Percentiles rank a stretch among this genome's conserved stretches.
phyloP scores from a whole-genome alignment of 2,113 vertebrate genomes.

The Gulo gulo region DNA sequence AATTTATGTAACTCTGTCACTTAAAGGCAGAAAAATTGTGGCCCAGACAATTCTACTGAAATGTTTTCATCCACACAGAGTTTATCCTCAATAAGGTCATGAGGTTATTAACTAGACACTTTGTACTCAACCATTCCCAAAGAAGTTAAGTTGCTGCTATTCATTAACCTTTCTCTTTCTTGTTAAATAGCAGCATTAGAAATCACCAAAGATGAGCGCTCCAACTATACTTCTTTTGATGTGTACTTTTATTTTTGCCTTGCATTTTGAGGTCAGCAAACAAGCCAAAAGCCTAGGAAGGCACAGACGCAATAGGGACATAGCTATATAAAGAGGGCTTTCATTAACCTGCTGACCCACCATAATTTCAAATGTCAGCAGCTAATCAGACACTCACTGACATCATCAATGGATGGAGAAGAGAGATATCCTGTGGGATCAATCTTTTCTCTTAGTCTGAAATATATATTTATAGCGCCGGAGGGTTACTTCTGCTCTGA shows the following conservation, averaged over 20 bases:
- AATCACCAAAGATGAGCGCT: constrained; percentile 68
- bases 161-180: constrained; percentile 66
- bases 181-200: constrained; percentile 76
- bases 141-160: constrained; percentile 50
- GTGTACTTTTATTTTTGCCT: constrained; percentile 71
- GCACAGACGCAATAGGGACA: constrained; percentile 59
- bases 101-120: constrained; percentile 42
- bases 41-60: constrained; percentile 59
- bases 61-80: constrained; percentile 56
- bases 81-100: constrained; percentile 56
- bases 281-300: constrained; percentile 68
- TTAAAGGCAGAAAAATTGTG: constrained; percentile 61
- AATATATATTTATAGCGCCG: constrained; percentile 60
- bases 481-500: constrained; percentile 56
- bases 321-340: constrained; percentile 80
- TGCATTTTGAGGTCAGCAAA: constrained; percentile 74
- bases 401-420: constrained; percentile 82
- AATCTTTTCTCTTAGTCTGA: constrained; percentile 80
- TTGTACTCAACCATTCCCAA: background rate
- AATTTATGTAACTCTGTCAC: constrained; percentile 32
- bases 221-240: constrained; percentile 36
- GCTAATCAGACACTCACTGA: constrained; percentile 84
- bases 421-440: constrained; percentile 77
- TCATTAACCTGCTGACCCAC: constrained; percentile 84
- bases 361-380: constrained; percentile 84